Evolutionary conservation across 2,113 vertebrate species (phyloP), one percentile per base, ranked within the genome.

Genomic region (Zosterops lateralis): DNA sequence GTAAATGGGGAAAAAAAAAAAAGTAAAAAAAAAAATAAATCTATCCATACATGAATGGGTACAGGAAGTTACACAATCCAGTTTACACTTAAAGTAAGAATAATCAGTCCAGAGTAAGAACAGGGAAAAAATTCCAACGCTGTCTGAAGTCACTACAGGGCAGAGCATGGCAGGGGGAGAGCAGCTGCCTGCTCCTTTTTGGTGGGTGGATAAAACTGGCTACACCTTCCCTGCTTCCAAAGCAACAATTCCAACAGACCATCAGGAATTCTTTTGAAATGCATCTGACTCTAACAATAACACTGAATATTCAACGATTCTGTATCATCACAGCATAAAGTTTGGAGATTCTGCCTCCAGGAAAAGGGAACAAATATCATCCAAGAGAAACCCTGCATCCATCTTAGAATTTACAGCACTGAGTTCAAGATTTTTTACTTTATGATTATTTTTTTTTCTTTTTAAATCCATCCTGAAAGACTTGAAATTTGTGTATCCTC

Each of bases 41-140:
- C 95, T 87, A 93, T 79, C 79, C 92, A 94, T 97, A 95, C 89
- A 94, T 87, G 82, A 96, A 95, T 5, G 72, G 90, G 93, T 84
- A 95, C 76, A 97, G 95, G 95, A 96, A 97, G 86, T 95, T 96
- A 96, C 91, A 97, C 89, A 91, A 92, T 78, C 87, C 95, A 94
- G 91, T 95, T 96, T 81, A 96, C 90, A 96, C 16, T 64, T 89
- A 94, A 76, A 84, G 40, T 45, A 91, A 83, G 38, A 90, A 84
- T 87, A 90, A 90, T 92, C 85, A 89, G 91, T 81, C 77, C 87
- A 40, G 84, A 95, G n/a, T 21, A 93, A 96, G 78, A 94, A 94
- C 73, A 64, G 50, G 54, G 84, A 50, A 86, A 86, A 90, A 93
- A 86, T 74, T 90, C 90, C 86, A 80, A 62, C 25, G 54, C 88